Evolutionary conservation across 2,888 invertebrate genomes (phyloP), one percentile per base, ranked within the genome.

Genomic region (Conus canariensis): DNA sequence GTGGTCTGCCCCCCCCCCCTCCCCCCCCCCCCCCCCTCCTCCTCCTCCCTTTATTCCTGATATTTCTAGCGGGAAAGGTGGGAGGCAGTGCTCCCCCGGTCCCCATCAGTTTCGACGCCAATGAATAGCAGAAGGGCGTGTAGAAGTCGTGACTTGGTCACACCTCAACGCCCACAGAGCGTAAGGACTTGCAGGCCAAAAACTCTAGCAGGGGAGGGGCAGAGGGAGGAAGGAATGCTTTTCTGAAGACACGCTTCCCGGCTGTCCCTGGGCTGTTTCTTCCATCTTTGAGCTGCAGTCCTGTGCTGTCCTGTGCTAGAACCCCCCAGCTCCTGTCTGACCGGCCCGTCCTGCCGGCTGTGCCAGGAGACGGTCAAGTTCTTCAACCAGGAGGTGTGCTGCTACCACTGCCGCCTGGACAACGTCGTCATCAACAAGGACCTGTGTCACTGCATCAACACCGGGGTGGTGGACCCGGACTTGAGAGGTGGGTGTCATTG

Each of bases 381-480:
- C 85, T 83, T 22, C 19, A 5, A 56, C 22, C 30, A 25, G 22
- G 67, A 85, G 67, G 89, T 89, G 85, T 89, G 89, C 74, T 89
- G 89, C 74, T 89, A 85, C 74, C 85, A 89, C 9, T 89, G 89
- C 30, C 85, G 89, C 3, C 74, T 89, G 25, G 89, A 89, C 74
- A 89, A 89, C 60, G 70, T 89, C 3, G 89, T 89, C 74, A 89
- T 89, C 67, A 30, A 30, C 85, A 19, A 67, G 4, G n/a, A 89
- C 70, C 45, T 30, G 19, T 89, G 89, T 59, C 89, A 89, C 89
- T 89, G 89, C 74, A 85, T 89, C 30, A 85, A 89, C 74, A 89
- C 85, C 85, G 64, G 74, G 59, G 25, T 85, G 67, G 67, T 45
- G 12, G 85, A 82, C 45, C 88, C 30, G 6, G n/a, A 6, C 8